Conservation (phyloP, 1,140 invertebrate genomes). For the Neoseiulus cucumeris region DNA sequence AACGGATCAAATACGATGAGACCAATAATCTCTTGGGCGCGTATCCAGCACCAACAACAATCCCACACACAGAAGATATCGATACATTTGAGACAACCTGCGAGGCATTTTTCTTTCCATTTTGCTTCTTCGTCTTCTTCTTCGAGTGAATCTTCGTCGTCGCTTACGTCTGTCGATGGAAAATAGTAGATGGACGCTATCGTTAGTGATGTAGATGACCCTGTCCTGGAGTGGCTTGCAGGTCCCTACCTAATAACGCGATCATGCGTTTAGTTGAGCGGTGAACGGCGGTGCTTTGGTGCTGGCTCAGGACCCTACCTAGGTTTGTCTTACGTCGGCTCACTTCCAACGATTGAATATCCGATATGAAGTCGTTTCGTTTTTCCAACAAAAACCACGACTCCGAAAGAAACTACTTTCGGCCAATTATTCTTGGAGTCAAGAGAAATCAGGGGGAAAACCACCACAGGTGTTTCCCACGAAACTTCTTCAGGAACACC, state of each 20-base stretch:
- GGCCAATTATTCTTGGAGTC: too few relatives aligned
- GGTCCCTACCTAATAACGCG: conserved; percentile 4
- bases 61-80: conserved; percentile 93
- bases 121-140: conserved; percentile 74
- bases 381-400: too few relatives aligned
- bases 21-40: conserved; percentile 68
- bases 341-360: too few relatives aligned
- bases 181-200: conserved; percentile 83
- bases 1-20: conserved; percentile 91
- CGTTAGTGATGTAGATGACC: background rate
- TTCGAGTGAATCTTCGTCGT: background rate
- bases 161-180: conserved; percentile 45
- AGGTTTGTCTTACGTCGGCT: too few relatives aligned
- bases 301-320: background rate
- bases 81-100: conserved; percentile 49
- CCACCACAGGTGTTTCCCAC: too few relatives aligned
- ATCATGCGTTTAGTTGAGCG: conserved; percentile 12
- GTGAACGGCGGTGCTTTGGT: conserved; percentile 9
- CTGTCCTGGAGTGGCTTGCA: background rate
- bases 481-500: too few relatives aligned
- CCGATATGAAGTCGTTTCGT: too few relatives aligned
- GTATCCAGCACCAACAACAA: conserved; percentile 74
- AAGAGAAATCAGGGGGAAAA: too few relatives aligned
- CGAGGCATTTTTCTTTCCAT: conserved; percentile 58
- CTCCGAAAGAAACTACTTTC: too few relatives aligned